Conservation (phyloP, 2,113 vertebrate species). For the Neopipo cinnamomea region DNA sequence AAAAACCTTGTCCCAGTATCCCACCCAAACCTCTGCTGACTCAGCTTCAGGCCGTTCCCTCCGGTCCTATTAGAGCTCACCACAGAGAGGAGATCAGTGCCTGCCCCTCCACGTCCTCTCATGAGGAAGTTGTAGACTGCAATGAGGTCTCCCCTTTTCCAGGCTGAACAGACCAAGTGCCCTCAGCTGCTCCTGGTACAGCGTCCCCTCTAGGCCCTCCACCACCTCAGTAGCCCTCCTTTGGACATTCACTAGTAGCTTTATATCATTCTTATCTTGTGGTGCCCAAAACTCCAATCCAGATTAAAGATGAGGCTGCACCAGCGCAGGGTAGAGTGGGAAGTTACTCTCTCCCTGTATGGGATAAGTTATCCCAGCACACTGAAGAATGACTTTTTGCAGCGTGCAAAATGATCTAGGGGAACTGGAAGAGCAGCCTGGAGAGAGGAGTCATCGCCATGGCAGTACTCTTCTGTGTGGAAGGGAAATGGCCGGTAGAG, state of each 20-base stretch:
- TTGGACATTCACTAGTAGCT: background rate
- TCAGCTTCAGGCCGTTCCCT: background rate
- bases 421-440: background rate
- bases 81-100: background rate
- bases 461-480: fast-evolving
- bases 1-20: background rate
- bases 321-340: fast-evolving
- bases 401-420: background rate
- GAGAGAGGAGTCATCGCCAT: fast-evolving
- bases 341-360: background rate
- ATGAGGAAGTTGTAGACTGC: fast-evolving
- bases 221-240: background rate
- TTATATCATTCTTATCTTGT: background rate
- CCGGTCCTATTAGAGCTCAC: fast-evolving
- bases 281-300: background rate
- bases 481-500: background rate
- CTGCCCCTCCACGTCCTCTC: background rate
- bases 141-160: fast-evolving
- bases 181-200: fast-evolving
- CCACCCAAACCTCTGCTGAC: background rate
- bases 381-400: background rate
- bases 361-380: background rate
- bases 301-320: background rate
- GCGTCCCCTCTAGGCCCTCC: background rate
- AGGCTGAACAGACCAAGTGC: background rate